phyloP scores from a whole-genome alignment of 1,140 invertebrate genomes.

The Apis dorsata region DNA sequence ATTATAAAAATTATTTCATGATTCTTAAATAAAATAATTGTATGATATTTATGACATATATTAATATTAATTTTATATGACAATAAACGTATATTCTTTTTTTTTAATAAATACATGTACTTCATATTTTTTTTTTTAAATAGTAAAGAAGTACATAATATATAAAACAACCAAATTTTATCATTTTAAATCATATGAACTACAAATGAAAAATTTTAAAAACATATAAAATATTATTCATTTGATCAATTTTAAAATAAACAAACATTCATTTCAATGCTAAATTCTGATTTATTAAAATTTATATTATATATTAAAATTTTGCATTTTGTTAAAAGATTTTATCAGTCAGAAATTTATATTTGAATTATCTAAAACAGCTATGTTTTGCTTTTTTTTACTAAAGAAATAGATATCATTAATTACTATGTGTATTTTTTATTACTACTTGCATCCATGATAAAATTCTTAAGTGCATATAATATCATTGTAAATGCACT shows the following conservation, averaged over 20 bases:
- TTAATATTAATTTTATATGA: conserved; percentile 13
- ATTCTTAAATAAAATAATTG: background rate
- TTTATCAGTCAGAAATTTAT: conserved; percentile 50
- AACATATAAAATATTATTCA: background rate
- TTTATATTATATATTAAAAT: background rate
- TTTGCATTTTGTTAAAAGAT: conserved; percentile 36
- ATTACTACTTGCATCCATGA: conserved; percentile 7
- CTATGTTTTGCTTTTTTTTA: conserved; percentile 56
- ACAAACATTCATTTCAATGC: conserved; percentile 1
- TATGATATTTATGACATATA: background rate
- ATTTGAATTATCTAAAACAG: conserved; percentile 53
- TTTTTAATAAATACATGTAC: conserved; percentile 16
- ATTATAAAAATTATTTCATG: conserved; percentile 11
- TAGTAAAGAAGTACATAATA: conserved; percentile 9
- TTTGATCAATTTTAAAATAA: background rate
- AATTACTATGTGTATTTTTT: conserved; percentile 49
- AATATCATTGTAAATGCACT: conserved; percentile 51
- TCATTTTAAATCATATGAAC: background rate
- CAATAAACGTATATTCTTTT: conserved; percentile 30
- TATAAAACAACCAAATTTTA: background rate
- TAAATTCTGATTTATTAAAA: conserved; percentile 18
- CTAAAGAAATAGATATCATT: conserved; percentile 68
- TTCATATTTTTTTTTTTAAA: conserved; percentile 1
- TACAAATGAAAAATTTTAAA: background rate
- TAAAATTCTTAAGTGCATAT: conserved; percentile 36